Conservation (phyloP, 2,888 invertebrate genomes). For the Anodontia alba region DNA sequence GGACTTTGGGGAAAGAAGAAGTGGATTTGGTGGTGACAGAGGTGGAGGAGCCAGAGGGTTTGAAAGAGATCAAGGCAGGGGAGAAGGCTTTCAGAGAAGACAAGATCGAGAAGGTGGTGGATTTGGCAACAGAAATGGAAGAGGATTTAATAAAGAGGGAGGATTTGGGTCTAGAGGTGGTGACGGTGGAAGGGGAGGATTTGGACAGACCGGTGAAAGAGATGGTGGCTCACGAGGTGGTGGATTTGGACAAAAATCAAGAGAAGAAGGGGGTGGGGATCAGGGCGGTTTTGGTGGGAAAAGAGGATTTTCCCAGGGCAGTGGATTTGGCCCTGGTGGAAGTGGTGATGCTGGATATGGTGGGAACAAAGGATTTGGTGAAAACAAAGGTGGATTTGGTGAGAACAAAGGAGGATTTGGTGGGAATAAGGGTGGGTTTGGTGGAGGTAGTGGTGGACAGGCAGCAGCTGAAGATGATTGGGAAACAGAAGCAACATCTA, state of each 20-base stretch:
- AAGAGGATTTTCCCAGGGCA: neutral
- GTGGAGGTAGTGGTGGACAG: slow-evolving; percentile 20
- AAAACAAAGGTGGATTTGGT: slow-evolving; percentile 28
- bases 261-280: slow-evolving; percentile 22
- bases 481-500: slow-evolving; percentile 28
- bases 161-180: slow-evolving; percentile 36
- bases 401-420: slow-evolving; percentile 31
- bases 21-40: slow-evolving; percentile 17
- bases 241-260: slow-evolving; percentile 30
- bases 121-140: slow-evolving; percentile 47
- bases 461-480: slow-evolving; percentile 49
- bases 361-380: neutral
- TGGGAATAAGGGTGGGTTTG: slow-evolving; percentile 33
- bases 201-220: slow-evolving; percentile 28
- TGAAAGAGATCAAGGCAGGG: neutral
- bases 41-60: slow-evolving; percentile 29
- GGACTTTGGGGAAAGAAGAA: neutral
- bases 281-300: slow-evolving; percentile 49
- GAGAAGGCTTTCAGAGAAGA: slow-evolving; percentile 21
- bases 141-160: slow-evolving; percentile 14
- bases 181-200: slow-evolving; percentile 50
- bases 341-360: slow-evolving; percentile 26
- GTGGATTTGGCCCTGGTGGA: neutral
- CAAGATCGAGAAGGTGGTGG: slow-evolving; percentile 45
- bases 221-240: slow-evolving; percentile 10